Evolutionary conservation across 2,113 vertebrate genomes (phyloP), one percentile per base, ranked within the genome.

Genomic region (Sprattus sprattus): DNA sequence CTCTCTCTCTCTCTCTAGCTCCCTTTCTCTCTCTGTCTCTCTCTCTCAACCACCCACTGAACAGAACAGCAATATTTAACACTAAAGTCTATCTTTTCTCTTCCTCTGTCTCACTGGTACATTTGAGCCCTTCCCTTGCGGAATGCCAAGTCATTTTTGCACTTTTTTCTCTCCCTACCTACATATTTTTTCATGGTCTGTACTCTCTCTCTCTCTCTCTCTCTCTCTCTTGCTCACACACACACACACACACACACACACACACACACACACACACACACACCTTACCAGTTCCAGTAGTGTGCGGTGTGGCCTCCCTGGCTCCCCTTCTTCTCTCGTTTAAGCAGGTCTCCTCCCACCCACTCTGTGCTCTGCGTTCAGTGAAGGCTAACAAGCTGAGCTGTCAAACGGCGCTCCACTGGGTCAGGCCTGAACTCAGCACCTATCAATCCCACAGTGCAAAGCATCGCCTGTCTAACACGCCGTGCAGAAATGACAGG

Each of bases 371-470:
- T 78, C 64, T 13, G 64, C 64, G 7, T 28, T 8, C 25, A 32
- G 25, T 78, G 71, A 78, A 78, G 71, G 28, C 71, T 78, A 78
- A 78, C 71, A 78, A 78, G 71, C 71, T 4, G 28, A 78, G 71
- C 71, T 78, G 71, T 78, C 71, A 78, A 78, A 44, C 71, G 32
- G 71, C 71, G 4, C 3, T 78, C 10, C 71, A 44, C 10, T 15
- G 71, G 28, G 28, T 0, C 28, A 32, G 71, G 32, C 54, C 71
- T 44, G 71, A 78, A 78, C 71, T 78, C 71, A 78, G 15, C 71
- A 78, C 10, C 28, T 78, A 78, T 78, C 71, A 78, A 78, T 78
- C 71, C 28, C 10, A 3, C 71, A 15, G 71, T 32, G 7, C 71
- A 78, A 32, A 15, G 28, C 71, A 32, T 78, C 71, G 28, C 71